These are phyloP conservation scores for Pangasius macronema DNA, from an alignment of 2,797 vertebrate species.

Conservation along the genomic window DNA sequence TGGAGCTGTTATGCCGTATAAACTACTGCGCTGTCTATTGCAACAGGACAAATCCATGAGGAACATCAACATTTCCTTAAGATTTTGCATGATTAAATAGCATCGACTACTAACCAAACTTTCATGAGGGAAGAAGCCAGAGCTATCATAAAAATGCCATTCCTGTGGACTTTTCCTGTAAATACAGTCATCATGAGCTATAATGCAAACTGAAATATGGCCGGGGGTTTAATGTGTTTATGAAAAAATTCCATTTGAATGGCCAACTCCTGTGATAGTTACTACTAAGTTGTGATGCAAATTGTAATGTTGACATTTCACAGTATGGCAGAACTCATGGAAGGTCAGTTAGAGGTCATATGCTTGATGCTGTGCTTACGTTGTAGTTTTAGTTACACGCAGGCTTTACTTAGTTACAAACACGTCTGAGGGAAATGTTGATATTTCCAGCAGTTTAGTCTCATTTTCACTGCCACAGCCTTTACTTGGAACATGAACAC, in stretches of 20 bases:
- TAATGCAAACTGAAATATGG: neutral
- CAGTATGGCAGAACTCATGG: neutral
- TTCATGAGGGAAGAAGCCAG: neutral
- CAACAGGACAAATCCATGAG: neutral
- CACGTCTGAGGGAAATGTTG: neutral
- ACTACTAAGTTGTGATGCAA: neutral
- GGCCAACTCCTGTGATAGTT: neutral
- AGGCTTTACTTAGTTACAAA: neutral
- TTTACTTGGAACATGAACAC: neutral
- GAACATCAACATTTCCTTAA: neutral
- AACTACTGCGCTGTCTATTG: neutral
- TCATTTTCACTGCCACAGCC: neutral
- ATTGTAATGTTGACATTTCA: neutral
- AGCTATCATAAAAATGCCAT: neutral
- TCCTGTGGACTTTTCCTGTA: neutral
- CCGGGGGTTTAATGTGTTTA: too few relatives aligned
- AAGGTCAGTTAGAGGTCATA: neutral
- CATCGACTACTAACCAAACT: neutral
- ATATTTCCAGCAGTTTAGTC: neutral
- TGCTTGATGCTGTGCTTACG: neutral
- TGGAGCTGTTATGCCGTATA: neutral
- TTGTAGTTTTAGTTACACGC: neutral
- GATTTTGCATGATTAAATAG: neutral
- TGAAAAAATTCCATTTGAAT: neutral
- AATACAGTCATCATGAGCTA: neutral